phyloP scores from a whole-genome alignment of 1,140 invertebrate genomes.

The Heterodera carotae region DNA sequence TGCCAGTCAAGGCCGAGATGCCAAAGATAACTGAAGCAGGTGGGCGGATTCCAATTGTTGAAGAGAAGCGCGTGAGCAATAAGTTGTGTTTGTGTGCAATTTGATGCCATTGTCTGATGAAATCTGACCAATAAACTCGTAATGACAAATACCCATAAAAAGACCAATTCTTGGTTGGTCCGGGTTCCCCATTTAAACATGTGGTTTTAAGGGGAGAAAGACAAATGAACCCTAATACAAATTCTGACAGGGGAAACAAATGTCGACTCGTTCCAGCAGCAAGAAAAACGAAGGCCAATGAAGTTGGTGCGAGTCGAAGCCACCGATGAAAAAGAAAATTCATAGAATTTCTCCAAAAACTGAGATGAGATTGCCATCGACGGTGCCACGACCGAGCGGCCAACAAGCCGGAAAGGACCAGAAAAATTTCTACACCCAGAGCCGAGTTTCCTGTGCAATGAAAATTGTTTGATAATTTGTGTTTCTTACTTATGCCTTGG shows the following conservation, averaged over 20 bases:
- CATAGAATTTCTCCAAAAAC: constrained; percentile 46
- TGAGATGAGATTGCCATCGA: constrained; percentile 8
- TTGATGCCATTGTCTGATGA: constrained; percentile 56
- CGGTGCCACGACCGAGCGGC: constrained; percentile 57
- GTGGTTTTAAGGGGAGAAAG: too few species aligned
- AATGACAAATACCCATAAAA: neutral
- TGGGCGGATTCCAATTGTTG: constrained; percentile 57
- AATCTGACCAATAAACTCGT: constrained; percentile 43
- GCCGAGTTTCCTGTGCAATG: constrained; percentile 54
- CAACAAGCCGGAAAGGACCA: constrained; percentile 59
- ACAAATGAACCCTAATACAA: constrained; percentile 31
- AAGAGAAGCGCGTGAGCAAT: constrained; percentile 54
- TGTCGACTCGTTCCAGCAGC: constrained; percentile 50
- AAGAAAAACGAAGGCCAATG: constrained; percentile 56
- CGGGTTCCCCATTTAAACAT: too few species aligned
- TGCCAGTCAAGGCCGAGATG: constrained; percentile 63
- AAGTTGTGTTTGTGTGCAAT: constrained; percentile 51
- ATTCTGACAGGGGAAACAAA: constrained; percentile 52
- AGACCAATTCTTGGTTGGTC: too few species aligned
- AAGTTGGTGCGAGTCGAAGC: constrained; percentile 54
- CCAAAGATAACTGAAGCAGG: constrained; percentile 64
- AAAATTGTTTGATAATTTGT: neutral
- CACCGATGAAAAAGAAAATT: constrained; percentile 52
- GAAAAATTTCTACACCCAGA: constrained; percentile 62
- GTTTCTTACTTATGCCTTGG: neutral